These are phyloP conservation scores for Australoheros facetus DNA, from an alignment of 2,797 vertebrate genomes.

Conservation along the genomic window DNA sequence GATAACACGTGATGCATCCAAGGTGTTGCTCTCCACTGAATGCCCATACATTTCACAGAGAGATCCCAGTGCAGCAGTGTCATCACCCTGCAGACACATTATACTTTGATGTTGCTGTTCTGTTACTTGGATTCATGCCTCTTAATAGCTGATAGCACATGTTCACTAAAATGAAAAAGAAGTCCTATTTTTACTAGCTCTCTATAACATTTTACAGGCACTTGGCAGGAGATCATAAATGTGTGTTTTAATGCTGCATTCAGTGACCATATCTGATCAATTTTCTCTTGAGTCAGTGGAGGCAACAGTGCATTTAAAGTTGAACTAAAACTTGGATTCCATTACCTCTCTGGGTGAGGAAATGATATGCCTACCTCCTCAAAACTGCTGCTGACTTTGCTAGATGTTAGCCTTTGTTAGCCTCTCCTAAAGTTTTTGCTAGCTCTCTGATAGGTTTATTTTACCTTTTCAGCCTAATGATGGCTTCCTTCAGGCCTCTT, in stretches of 20 bases:
- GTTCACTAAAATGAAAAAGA: background rate
- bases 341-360: background rate
- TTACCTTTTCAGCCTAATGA: background rate
- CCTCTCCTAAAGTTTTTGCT: background rate
- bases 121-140: slow-evolving; percentile 2
- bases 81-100: background rate
- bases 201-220: slow-evolving; percentile 4
- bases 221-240: background rate
- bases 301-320: background rate
- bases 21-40: background rate
- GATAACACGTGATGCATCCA: slow-evolving; percentile 8
- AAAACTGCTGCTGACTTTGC: no score
- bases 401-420: no score
- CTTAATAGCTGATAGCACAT: background rate
- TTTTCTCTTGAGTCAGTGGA: background rate
- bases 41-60: background rate
- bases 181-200: background rate
- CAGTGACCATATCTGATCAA: background rate
- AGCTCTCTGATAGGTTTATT: background rate
- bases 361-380: no score
- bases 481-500: background rate
- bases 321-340: background rate
- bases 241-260: slow-evolving; percentile 2
- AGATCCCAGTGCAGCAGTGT: slow-evolving; percentile 8
- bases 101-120: slow-evolving; percentile 36